Evolutionary conservation across 1,140 invertebrate genomes (phyloP).

Genomic region (Leguminivora glycinivorella): DNA sequence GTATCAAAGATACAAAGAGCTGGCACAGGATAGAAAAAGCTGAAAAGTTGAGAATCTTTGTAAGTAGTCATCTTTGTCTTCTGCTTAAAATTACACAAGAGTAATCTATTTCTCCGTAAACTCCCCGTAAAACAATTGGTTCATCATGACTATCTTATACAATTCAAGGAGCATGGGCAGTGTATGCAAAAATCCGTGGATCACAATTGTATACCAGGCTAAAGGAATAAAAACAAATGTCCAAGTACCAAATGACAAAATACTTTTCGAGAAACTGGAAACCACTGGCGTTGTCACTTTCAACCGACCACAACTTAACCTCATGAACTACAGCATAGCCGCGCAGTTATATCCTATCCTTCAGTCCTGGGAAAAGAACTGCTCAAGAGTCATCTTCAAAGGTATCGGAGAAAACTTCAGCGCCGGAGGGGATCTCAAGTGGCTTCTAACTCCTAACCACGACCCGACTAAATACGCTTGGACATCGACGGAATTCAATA

Average conservation of each 20-base stretch:
- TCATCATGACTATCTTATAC: not conserved
- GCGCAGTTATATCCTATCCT: conserved; percentile 90
- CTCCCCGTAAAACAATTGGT: no score
- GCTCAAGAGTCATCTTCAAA: conserved; percentile 93
- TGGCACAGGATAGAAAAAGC: no score
- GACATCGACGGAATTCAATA: conserved; percentile 94
- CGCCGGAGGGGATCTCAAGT: conserved; percentile 97
- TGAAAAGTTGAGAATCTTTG: not conserved
- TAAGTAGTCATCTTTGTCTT: not conserved
- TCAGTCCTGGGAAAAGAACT: conserved; percentile 91
- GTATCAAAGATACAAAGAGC: no score
- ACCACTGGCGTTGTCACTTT: conserved; percentile 91
- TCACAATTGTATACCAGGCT: not conserved
- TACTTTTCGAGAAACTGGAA: conserved; percentile 77
- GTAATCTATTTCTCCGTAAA: no score
- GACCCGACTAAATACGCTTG: conserved; percentile 88
- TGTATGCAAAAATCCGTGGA: not conserved
- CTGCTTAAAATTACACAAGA: not conserved
- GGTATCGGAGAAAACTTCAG: conserved; percentile 97
- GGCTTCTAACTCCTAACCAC: conserved; percentile 80
- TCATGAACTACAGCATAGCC: conserved; percentile 95
- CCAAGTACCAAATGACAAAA: conserved; percentile 72
- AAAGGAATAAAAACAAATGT: not conserved
- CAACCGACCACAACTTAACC: conserved; percentile 98
- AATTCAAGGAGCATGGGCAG: not conserved